Conservation (phyloP, 2,888 invertebrate genomes). For the Drosophila gaucha region DNA sequence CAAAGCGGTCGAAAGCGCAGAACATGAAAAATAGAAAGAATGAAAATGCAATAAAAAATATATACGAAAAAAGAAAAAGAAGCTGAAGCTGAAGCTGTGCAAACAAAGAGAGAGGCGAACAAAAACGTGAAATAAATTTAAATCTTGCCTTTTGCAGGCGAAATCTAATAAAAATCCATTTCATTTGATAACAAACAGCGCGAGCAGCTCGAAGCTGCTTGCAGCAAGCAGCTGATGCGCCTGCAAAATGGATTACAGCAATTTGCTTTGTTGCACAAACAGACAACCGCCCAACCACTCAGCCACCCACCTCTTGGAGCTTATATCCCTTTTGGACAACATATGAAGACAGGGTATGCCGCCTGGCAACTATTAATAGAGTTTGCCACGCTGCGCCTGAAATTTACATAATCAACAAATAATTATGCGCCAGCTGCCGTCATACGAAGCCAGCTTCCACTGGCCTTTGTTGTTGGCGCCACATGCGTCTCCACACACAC, state of each 20-base stretch:
- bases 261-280: constrained; percentile 78
- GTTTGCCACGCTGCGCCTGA: constrained; percentile 43
- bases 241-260: constrained; percentile 76
- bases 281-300: constrained; percentile 20
- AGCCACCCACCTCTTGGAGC: constrained; percentile 18
- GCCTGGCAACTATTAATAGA: constrained; percentile 65
- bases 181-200: constrained; percentile 68
- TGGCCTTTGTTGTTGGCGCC: too few relatives aligned
- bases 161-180: constrained; percentile 77
- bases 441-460: too few relatives aligned
- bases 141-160: constrained; percentile 68
- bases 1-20: constrained; percentile 55
- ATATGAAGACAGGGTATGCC: constrained; percentile 19
- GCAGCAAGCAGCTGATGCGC: constrained; percentile 73
- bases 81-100: constrained; percentile 35
- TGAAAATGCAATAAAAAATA: constrained; percentile 14
- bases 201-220: constrained; percentile 6
- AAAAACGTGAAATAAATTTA: constrained; percentile 69
- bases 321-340: constrained; percentile 10
- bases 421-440: constrained; percentile 59
- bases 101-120: constrained; percentile 45
- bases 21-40: constrained; percentile 28
- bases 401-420: constrained; percentile 77
- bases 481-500: constrained; percentile 33
- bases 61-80: constrained; percentile 5